Conservation (phyloP, 2,888 invertebrate genomes). For the Pristionchus japonicus region DNA sequence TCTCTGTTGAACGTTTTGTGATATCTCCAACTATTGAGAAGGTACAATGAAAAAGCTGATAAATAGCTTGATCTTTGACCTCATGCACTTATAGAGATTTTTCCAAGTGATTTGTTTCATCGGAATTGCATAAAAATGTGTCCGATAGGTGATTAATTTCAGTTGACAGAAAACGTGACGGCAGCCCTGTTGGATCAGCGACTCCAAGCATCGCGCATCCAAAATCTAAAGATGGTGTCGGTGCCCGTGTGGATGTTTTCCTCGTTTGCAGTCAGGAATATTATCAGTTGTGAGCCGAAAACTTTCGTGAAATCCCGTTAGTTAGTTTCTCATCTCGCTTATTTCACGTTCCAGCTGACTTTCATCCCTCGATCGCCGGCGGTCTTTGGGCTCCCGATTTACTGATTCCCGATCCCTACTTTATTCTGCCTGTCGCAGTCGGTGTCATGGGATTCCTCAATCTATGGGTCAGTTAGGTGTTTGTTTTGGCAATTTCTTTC, state of each 20-base stretch:
- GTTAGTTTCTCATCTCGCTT: no score
- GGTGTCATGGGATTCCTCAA: conserved; percentile 70
- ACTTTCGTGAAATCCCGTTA: no score
- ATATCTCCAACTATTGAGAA: no score
- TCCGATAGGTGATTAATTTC: background rate
- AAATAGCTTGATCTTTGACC: no score
- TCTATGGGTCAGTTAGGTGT: conserved; percentile 61
- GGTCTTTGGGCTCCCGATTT: conserved; percentile 67
- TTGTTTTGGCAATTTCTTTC: no score
- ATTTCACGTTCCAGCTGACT: conserved; percentile 62
- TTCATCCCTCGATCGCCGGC: conserved; percentile 65
- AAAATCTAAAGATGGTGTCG: conserved; percentile 69
- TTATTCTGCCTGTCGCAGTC: conserved; percentile 66
- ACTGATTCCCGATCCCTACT: conserved; percentile 69
- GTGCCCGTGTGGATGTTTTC: conserved; percentile 73
- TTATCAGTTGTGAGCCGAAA: conserved; percentile 61
- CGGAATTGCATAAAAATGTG: no score
- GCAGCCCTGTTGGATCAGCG: conserved; percentile 7
- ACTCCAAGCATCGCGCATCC: conserved; percentile 67
- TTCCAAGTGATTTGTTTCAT: no score
- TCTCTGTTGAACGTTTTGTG: no score
- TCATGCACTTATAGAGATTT: no score
- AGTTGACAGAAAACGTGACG: conserved; percentile 34
- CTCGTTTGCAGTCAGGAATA: conserved; percentile 70
- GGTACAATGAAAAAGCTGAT: no score